Base-by-base conservation (phyloP, 2,797 vertebrate species). In the Rachycentron canadum region DNA sequence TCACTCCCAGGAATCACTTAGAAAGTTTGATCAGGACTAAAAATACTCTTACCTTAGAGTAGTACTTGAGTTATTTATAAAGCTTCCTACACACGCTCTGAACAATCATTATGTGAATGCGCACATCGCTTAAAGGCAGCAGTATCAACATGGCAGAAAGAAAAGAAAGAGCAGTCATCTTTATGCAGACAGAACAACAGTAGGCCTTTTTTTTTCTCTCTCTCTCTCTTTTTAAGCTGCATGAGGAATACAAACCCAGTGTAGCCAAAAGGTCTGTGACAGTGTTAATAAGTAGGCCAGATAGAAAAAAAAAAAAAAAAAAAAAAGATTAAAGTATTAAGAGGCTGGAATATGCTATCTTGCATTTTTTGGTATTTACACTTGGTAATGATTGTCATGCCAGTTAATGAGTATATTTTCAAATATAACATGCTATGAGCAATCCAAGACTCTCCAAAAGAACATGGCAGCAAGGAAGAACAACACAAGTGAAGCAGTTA, bases 31-130 rank as follows among this genome's bases (percentile, higher is more conserved):
- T 89, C 77, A 83, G 78, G 69, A 82, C 85, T 91, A 92, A 88
- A 91, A 91, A 89, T 90, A 92, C 79, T 82, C 68, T n/a, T 62
- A 79, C 84, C 81, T 91, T 66, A 77, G 77, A 79, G 81, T 84
- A 85, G 80, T 83, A 85, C 85, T 87, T 72, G 66, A 88, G 87
- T 91, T 92, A 91, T 92, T 91, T 91, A 79, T 93, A 88, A 88
- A 86, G 84, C 81, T 66, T 86, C 81, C 82, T 84, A 88, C 85
- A 89, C 38, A 7, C 81, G 50, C 67, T 74, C 65, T 70, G 28
- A 25, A 75, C 74, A 63, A 52, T 82, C 88, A 83, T 68, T 64
- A 73, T 43, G 69, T 88, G 76, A 84, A 84, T 62, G 59, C 80
- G 76, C 78, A 82, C 72, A 53, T 81, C 13, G 13, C 76, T 84